phyloP scores from a whole-genome alignment of 2,797 vertebrate species.

The Sus cebifrons region DNA sequence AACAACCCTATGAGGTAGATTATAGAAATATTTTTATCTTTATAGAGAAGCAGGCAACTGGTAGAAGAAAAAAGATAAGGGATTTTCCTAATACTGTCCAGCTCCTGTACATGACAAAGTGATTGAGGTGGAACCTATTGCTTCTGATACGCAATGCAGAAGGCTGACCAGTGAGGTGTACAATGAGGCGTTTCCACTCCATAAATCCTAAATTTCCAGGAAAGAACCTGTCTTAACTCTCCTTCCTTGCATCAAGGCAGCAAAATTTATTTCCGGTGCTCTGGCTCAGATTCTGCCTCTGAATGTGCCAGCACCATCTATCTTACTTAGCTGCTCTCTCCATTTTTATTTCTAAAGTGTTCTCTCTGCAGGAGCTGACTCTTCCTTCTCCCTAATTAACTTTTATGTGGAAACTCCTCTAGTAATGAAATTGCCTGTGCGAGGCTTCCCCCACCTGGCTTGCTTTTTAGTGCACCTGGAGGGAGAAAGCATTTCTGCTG shows the following conservation, averaged over 20 bases:
- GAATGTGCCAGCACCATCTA: not conserved
- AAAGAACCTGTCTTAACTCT: not conserved
- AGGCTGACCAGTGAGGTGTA: not conserved
- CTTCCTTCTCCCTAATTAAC: slow-evolving; percentile 69
- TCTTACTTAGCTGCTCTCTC: not conserved
- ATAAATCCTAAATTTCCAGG: slow-evolving; percentile 33
- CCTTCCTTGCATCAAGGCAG: not conserved
- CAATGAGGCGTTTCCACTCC: not conserved
- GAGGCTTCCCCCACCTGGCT: not conserved
- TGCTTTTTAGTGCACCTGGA: slow-evolving; percentile 45
- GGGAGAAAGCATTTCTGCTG: not conserved
- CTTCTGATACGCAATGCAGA: not conserved
- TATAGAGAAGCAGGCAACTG: not conserved
- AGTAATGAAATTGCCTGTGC: not conserved
- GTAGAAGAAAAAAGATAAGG: not conserved
- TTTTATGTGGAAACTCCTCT: slow-evolving; percentile 48
- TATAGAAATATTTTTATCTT: not conserved
- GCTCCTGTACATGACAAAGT: not conserved
- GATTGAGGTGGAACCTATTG: not conserved
- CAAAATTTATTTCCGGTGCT: not conserved
- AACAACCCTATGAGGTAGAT: not conserved
- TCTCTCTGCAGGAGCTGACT: slow-evolving; percentile 16
- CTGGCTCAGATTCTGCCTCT: not conserved
- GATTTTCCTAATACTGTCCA: not conserved
- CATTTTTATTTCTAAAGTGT: slow-evolving; percentile 50